Conservation (phyloP, 2,888 invertebrate species). For the Caenorhabditis sp. region DNA sequence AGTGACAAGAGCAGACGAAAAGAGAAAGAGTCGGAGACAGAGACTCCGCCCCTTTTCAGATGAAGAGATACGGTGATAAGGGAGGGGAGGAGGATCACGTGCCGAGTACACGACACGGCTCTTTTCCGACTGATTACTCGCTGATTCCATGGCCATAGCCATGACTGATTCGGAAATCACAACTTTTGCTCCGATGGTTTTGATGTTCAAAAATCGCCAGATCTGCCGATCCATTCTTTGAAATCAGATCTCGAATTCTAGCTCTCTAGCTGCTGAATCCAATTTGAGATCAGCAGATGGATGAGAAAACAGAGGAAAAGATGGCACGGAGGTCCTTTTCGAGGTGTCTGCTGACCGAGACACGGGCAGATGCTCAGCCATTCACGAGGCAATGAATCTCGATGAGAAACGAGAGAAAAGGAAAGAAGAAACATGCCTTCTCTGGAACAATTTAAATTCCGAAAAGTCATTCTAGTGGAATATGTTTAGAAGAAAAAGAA, state of each 20-base stretch:
- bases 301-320: too few relatives aligned
- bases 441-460: not conserved
- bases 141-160: not conserved
- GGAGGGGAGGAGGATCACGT: not conserved
- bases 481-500: not conserved
- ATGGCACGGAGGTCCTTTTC: too few relatives aligned
- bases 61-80: not conserved
- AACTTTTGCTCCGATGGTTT: not conserved
- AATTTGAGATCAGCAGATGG: too few relatives aligned
- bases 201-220: not conserved
- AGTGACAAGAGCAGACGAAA: not conserved
- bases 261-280: too few relatives aligned
- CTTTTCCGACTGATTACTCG: constrained; percentile 13
- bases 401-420: not conserved
- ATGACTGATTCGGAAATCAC: constrained; percentile 8
- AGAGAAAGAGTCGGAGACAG: not conserved
- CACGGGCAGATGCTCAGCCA: not conserved
- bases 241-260: too few relatives aligned
- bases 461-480: not conserved
- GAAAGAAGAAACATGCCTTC: not conserved
- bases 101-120: not conserved
- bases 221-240: too few relatives aligned
- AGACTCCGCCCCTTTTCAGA: not conserved
- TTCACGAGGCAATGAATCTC: not conserved
- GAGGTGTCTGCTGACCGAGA: not conserved